phyloP scores from a whole-genome alignment of 2,797 vertebrate genomes.

The Odontamblyopus rebecca region DNA sequence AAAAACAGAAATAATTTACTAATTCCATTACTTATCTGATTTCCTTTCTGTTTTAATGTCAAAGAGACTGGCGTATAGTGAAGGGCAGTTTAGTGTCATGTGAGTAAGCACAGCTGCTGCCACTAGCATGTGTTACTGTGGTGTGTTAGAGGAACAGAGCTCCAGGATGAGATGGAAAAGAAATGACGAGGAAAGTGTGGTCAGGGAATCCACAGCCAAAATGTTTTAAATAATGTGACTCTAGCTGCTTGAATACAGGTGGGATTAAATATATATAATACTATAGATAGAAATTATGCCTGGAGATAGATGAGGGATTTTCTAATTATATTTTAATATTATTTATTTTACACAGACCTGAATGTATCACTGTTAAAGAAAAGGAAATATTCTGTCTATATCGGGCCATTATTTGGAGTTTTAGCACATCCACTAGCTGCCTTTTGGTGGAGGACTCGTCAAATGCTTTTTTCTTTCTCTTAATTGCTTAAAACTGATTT shows the following conservation, averaged over 20 bases:
- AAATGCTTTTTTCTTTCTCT: too few relatives aligned
- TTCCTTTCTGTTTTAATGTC: background rate
- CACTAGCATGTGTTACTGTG: slow-evolving; percentile 12
- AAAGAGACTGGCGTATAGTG: background rate
- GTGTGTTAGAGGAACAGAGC: slow-evolving; percentile 18
- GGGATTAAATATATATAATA: background rate
- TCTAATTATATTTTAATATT: slow-evolving; percentile 2
- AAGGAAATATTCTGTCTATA: background rate
- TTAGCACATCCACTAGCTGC: too few relatives aligned
- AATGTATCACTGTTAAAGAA: background rate
- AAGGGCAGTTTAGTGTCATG: background rate
- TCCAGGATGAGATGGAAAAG: slow-evolving; percentile 34
- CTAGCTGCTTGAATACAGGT: background rate
- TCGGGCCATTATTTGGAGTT: too few relatives aligned
- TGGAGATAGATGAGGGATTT: background rate
- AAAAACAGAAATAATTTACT: background rate
- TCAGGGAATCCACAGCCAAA: background rate
- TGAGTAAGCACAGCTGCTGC: slow-evolving; percentile 24
- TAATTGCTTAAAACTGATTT: too few relatives aligned
- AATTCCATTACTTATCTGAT: background rate
- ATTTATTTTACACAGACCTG: background rate
- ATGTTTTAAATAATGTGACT: background rate
- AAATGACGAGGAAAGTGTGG: slow-evolving; percentile 47
- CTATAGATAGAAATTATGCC: too few relatives aligned
- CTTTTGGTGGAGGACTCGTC: too few relatives aligned